Evolutionary conservation across 2,888 invertebrate genomes (phyloP).

Genomic region (Fragum fragum): DNA sequence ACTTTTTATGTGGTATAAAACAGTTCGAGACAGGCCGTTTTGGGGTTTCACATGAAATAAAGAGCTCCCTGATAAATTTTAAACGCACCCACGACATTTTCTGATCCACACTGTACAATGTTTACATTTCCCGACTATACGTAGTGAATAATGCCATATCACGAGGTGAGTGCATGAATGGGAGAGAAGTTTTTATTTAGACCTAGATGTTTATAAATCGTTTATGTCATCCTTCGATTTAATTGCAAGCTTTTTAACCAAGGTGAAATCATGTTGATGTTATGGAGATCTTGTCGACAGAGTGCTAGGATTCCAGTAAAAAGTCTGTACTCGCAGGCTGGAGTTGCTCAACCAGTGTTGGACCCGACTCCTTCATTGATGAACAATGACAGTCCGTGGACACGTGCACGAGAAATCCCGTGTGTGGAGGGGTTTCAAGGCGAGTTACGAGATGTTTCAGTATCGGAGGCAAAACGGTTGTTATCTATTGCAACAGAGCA

Average conservation of each 20-base stretch:
- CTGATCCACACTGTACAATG: background rate
- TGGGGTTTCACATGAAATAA: too few species aligned
- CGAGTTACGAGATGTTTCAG: slow-evolving; percentile 31
- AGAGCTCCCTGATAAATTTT: too few species aligned
- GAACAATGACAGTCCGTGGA: background rate
- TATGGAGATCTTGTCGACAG: slow-evolving; percentile 46
- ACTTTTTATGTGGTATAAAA: too few species aligned
- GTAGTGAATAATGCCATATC: slow-evolving; percentile 36
- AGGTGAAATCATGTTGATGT: slow-evolving; percentile 33
- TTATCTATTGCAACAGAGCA: slow-evolving; percentile 46
- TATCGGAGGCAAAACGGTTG: slow-evolving; percentile 43
- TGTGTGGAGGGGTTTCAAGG: slow-evolving; percentile 52
- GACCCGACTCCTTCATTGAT: slow-evolving; percentile 28
- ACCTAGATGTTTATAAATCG: background rate
- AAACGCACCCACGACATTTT: background rate
- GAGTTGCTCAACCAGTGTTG: slow-evolving; percentile 2
- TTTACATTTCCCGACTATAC: slow-evolving; percentile 23
- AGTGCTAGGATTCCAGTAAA: slow-evolving; percentile 8
- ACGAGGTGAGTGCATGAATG: slow-evolving; percentile 61
- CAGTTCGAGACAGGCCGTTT: too few species aligned
- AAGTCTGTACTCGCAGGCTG: slow-evolving; percentile 34
- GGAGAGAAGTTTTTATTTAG: slow-evolving; percentile 19
- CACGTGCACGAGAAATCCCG: slow-evolving; percentile 10
- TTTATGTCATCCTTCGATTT: background rate
- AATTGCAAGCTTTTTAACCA: background rate